Evolutionary conservation across 2,888 invertebrate genomes (phyloP), one percentile per base, ranked within the genome.

Genomic region (Macrophya annulata): DNA sequence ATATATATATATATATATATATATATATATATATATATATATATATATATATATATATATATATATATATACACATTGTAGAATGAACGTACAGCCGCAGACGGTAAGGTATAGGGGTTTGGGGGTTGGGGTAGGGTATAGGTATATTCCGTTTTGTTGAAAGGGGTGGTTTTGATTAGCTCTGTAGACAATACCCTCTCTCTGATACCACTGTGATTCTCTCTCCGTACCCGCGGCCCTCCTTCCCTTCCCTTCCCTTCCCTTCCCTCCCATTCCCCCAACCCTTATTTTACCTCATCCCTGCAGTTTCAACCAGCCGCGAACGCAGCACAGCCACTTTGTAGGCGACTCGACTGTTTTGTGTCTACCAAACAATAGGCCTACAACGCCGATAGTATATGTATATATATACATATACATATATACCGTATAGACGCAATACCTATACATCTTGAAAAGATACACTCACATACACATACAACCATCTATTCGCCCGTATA

Each of bases 121-220:
- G 43, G 81, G 85, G 77, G 62, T 3, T 51, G 55, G 25, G 37
- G 45, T 5, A 43, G 74, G 51, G 84, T 45, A 68, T 40, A 68
- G 81, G 81, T 82, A 48, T 82, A 68, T 82, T 68, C 65, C 65
- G 90, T 91, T 91, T 89, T 87, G 92, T 89, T 93, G 93, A 93
- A 93, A 93, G 93, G 93, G 92, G 90, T 92, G 93, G 92, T 93
- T 93, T 93, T 93, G 93, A 93, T 93, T 93, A 93, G 93, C 93
- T 93, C 92, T 90, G 92, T 92, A 93, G 93, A 93, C 93, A 93
- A 93, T 93, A 92, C 92, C 92, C 90, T 90, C 92, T 90, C 82
- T 90, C 90, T 90, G 90, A 90, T 92, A 91, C 89, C 90, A 86
- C 89, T 88, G 90, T 89, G 90, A 90, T 90, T 91, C 90, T 89